phyloP scores from a whole-genome alignment of 1,140 invertebrate genomes.

The Acromyrmex charruanus region DNA sequence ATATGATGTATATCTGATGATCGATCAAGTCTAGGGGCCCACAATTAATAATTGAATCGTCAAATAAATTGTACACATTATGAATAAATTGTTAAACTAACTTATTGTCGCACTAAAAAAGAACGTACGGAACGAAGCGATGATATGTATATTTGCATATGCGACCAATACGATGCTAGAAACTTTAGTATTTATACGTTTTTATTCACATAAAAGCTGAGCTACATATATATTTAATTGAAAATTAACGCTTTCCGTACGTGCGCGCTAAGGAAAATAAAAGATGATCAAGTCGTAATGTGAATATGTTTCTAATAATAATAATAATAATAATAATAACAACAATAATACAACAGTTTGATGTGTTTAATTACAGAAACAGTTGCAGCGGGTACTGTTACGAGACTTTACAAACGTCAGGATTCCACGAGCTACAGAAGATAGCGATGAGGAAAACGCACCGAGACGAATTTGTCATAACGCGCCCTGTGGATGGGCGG shows the following conservation, averaged over 20 bases:
- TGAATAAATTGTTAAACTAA: not conserved
- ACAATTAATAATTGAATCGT: not conserved
- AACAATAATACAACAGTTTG: not conserved
- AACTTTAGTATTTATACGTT: not conserved
- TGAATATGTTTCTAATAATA: not conserved
- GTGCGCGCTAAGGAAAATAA: not conserved
- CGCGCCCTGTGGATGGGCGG: slow-evolving; percentile 89
- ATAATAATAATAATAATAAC: no score
- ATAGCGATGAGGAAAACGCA: not conserved
- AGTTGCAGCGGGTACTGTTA: not conserved
- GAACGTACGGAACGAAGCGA: not conserved
- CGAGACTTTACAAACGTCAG: not conserved
- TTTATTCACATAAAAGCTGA: not conserved
- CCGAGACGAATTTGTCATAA: slow-evolving; percentile 52
- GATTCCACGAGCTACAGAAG: not conserved
- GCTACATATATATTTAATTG: not conserved
- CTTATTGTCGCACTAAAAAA: not conserved
- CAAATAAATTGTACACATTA: not conserved
- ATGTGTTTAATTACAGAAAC: slow-evolving; percentile 16
- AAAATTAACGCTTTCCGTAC: not conserved
- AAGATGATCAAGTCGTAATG: not conserved
- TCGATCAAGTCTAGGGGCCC: no score
- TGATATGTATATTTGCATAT: not conserved
- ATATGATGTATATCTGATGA: no score
- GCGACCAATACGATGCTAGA: not conserved